These are phyloP conservation scores for Stegodyphus mimosarum DNA, from an alignment of 1,140 invertebrate species.

Conservation along the genomic window DNA sequence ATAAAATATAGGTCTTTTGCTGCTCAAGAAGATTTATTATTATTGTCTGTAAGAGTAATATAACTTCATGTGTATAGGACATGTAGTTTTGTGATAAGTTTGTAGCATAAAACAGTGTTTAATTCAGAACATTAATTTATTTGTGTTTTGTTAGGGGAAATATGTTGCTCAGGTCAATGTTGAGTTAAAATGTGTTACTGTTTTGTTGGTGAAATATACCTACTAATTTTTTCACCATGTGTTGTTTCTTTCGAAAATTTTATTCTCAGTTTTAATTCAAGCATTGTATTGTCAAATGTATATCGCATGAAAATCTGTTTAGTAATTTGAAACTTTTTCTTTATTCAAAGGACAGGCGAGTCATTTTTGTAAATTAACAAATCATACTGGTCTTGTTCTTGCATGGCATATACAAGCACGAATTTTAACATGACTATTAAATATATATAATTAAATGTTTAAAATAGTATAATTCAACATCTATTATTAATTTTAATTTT, in stretches of 20 bases:
- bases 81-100: not conserved
- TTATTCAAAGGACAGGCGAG: too few species aligned
- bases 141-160: constrained; percentile 22
- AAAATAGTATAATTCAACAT: too few species aligned
- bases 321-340: too few species aligned
- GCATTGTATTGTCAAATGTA: too few species aligned
- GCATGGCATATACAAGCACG: too few species aligned
- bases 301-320: too few species aligned
- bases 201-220: not conserved
- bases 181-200: constrained; percentile 4
- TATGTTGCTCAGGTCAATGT: constrained; percentile 10
- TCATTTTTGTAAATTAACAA: too few species aligned
- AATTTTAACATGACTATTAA: too few species aligned
- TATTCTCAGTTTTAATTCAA: not conserved
- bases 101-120: not conserved
- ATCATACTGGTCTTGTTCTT: too few species aligned
- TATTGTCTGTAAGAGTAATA: too few species aligned
- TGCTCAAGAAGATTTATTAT: constrained; percentile 38
- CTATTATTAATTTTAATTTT: too few species aligned
- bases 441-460: too few species aligned
- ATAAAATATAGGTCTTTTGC: constrained; percentile 26
- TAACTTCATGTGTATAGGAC: not conserved
- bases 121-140: constrained; percentile 33
- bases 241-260: not conserved
- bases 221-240: constrained; percentile 4